phyloP scores from a whole-genome alignment of 2,113 vertebrate genomes.

The Dipodomys merriami region DNA sequence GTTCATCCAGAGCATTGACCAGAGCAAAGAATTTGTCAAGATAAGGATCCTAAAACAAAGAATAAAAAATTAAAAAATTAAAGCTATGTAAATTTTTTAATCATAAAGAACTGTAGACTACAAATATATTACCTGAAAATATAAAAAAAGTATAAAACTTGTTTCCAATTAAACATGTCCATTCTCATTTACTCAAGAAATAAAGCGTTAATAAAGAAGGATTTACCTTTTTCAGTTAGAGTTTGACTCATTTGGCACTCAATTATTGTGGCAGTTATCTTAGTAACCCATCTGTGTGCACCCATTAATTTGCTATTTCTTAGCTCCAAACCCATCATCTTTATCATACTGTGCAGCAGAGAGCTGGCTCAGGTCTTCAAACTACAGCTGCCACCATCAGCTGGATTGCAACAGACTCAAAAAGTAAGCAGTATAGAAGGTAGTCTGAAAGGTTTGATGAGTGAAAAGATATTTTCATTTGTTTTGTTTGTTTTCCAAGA shows the following conservation, averaged over 20 bases:
- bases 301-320: conserved; percentile 4
- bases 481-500: background rate
- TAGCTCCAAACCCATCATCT: background rate
- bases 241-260: background rate
- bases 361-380: background rate
- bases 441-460: background rate
- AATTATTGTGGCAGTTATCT: background rate
- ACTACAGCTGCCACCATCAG: background rate
- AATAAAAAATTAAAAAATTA: conserved; percentile 42
- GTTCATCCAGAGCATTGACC: conserved; percentile 98
- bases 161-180: conserved; percentile 15
- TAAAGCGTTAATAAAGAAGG: background rate
- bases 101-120: background rate
- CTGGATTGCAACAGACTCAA: background rate
- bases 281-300: background rate
- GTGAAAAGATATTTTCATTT: background rate
- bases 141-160: background rate
- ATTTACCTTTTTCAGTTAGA: background rate
- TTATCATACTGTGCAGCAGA: background rate
- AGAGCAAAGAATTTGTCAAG: conserved; percentile 99
- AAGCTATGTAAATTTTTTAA: background rate
- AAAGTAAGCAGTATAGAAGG: background rate
- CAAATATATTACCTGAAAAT: conserved; percentile 29
- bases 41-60: conserved; percentile 92
- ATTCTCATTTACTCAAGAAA: conserved; percentile 25